Conservation (phyloP, 1,140 invertebrate genomes). For the Cyrtorhinus lividipennis region DNA sequence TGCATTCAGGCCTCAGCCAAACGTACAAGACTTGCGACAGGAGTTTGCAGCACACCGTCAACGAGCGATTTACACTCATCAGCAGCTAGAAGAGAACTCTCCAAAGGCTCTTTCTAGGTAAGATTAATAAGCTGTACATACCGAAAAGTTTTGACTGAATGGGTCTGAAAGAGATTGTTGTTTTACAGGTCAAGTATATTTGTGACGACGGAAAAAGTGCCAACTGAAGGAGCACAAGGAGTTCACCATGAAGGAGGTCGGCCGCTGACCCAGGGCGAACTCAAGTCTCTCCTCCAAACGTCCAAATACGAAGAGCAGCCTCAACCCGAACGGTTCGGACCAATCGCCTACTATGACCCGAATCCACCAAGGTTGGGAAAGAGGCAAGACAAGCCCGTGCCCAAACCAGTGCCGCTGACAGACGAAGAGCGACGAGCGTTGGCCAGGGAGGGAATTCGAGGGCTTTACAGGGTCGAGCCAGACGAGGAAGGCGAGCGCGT, state of each 20-base stretch:
- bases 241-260: background rate
- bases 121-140: no score
- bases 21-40: background rate
- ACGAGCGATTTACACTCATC: background rate
- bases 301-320: background rate
- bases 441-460: background rate
- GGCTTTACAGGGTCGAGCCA: background rate
- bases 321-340: no score
- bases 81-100: background rate
- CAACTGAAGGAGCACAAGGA: background rate
- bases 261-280: background rate
- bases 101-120: background rate
- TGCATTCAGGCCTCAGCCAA: background rate
- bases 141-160: no score
- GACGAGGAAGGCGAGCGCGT: background rate
- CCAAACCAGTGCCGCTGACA: background rate
- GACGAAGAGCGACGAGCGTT: background rate
- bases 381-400: background rate
- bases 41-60: background rate
- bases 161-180: no score
- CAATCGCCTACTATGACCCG: background rate
- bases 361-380: slow-evolving; percentile 1
- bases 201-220: background rate
- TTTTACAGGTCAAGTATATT: background rate
- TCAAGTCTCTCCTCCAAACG: background rate